Conservation (phyloP, 2,888 invertebrate species). For the Lordiphosa andalusiaca region DNA sequence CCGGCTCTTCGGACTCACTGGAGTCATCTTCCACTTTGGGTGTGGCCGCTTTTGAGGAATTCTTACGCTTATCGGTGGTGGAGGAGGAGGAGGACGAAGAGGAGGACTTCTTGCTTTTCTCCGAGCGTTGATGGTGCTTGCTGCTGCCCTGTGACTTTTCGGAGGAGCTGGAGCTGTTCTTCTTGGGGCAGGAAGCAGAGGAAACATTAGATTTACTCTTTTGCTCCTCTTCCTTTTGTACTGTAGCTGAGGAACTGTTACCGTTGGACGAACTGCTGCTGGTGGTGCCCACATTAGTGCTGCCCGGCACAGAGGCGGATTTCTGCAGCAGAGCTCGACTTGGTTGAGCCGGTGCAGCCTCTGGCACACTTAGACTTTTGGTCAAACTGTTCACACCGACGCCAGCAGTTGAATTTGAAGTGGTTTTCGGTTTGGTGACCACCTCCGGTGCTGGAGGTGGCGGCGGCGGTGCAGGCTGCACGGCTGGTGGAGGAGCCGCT, state of each 20-base stretch:
- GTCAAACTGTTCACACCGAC: constrained; percentile 70
- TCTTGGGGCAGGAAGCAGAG: constrained; percentile 26
- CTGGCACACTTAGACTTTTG: constrained; percentile 79
- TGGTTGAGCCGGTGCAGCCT: constrained; percentile 22
- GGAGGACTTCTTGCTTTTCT: constrained; percentile 52
- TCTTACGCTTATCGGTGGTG: constrained; percentile 68
- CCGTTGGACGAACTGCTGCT: constrained; percentile 59
- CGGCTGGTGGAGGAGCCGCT: constrained; percentile 75
- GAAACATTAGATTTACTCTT: constrained; percentile 26
- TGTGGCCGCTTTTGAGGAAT: constrained; percentile 58
- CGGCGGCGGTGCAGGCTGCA: constrained; percentile 70
- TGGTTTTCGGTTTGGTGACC: constrained; percentile 50
- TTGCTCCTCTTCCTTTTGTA: constrained; percentile 40
- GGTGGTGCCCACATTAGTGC: constrained; percentile 79
- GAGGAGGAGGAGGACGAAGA: constrained; percentile 8
- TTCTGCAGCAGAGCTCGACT: constrained; percentile 66
- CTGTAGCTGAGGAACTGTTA: constrained; percentile 71
- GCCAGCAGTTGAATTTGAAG: constrained; percentile 51
- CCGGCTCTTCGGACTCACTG: constrained; percentile 63
- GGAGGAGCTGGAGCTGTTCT: constrained; percentile 22
- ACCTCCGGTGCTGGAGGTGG: constrained; percentile 51
- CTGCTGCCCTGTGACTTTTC: constrained; percentile 32
- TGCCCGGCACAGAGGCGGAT: constrained; percentile 79
- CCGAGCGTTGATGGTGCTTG: constrained; percentile 77
- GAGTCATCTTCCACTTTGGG: constrained; percentile 64